Conservation (phyloP, 2,888 invertebrate species). For the Sinodicranocentrus sp. region DNA sequence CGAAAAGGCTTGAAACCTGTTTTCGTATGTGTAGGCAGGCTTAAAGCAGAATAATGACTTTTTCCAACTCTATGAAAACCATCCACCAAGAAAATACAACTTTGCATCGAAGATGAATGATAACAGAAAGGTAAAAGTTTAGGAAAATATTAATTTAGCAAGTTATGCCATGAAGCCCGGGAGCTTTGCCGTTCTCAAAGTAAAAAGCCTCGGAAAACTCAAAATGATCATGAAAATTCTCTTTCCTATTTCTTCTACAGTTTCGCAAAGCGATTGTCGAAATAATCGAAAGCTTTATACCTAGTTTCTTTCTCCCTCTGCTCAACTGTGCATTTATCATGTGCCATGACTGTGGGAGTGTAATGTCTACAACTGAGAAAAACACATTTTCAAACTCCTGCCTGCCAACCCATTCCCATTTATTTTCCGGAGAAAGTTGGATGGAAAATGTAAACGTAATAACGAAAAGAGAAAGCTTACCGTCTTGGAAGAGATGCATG, state of each 20-base stretch:
- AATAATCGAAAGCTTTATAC: not conserved
- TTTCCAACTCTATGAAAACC: not conserved
- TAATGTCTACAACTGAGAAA: not conserved
- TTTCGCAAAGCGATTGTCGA: not conserved
- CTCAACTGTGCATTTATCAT: not conserved
- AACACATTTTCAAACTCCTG: not conserved
- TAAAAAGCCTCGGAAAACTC: not conserved
- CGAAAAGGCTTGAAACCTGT: not conserved
- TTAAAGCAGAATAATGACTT: not conserved
- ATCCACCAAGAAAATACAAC: not conserved
- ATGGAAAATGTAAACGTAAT: conserved; percentile 15
- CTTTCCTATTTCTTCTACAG: not conserved
- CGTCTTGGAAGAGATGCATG: conserved; percentile 86
- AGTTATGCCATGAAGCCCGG: not conserved
- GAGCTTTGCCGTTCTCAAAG: not conserved
- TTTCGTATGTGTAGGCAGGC: not conserved
- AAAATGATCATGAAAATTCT: not conserved
- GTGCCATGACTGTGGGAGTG: not conserved
- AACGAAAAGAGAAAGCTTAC: conserved; percentile 80
- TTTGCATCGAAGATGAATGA: conserved; percentile 4
- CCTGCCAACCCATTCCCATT: not conserved
- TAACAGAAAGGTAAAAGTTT: conserved; percentile 24
- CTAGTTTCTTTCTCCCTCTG: not conserved
- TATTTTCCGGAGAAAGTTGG: conserved; percentile 25
- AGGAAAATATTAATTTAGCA: conserved; percentile 47